Evolutionary conservation across 2,113 vertebrate species (phyloP), one percentile per base, ranked within the genome.

Genomic region (Peromyscus leucopus): DNA sequence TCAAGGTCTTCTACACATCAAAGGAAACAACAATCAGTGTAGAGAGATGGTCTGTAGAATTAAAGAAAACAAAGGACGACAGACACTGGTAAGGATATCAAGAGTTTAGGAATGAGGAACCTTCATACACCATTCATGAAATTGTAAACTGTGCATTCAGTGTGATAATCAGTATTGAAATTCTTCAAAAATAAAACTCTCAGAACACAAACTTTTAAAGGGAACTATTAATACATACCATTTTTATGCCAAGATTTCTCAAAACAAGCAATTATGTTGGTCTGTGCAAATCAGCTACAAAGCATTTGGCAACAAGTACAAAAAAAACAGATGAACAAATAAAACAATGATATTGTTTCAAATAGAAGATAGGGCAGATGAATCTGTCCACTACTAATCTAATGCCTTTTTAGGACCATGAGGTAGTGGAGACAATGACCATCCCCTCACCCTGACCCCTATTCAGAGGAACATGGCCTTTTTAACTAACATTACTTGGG

Each of bases 221-320:
- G 10, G 55, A 82, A 39, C 79, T 59, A 39, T 82, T 13, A 12
- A 59, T 82, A n/a, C 7, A 1, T 15, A 39, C 9, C 78, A 75
- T 82, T 28, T 11, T 72, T 71, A 63, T n/a, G 15, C 74, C 42
- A 65, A 67, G 46, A 12, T 90, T 96, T 83, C 26, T 67, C 57
- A 2, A 79, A 93, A 89, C 83, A 7, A 76, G 82, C 7, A 46
- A 31, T 36, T 65, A 4, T 22, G 51, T 46, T 91, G 31, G 55
- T 74, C 22, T 46, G 48, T 86, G 36, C 4, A 76, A 90, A 93
- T 91, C 19, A 80, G 10, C 31, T 46, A 48, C 16, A 57, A 97
- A 21, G 57, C 65, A 80, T 89, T 55, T 93, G n/a, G 46, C 51
- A 93, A 63, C 22, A 86, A 92, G 24, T 61, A 76, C 76, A 87